Conservation (phyloP, 2,797 vertebrate genomes). For the Morus bassanus region DNA sequence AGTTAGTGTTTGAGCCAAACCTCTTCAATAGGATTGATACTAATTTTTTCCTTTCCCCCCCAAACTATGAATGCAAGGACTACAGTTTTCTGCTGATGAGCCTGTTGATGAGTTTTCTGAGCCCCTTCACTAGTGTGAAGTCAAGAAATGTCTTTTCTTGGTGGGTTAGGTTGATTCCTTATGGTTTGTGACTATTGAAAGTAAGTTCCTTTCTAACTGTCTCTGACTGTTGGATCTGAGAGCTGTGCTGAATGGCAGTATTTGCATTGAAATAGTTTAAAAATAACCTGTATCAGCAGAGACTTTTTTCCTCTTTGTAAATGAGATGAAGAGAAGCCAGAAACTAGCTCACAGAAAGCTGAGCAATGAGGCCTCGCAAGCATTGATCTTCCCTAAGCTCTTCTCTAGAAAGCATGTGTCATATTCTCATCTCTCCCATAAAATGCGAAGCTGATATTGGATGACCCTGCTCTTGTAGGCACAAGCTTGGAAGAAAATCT, state of each 20-base stretch:
- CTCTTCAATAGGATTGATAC: not conserved
- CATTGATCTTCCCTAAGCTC: not conserved
- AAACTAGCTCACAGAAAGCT: not conserved
- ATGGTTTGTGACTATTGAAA: not conserved
- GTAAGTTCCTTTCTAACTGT: not conserved
- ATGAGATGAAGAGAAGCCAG: not conserved
- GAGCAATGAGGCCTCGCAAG: not conserved
- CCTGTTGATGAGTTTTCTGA: not conserved
- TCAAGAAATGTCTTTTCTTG: not conserved
- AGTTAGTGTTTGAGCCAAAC: not conserved
- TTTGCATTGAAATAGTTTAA: not conserved
- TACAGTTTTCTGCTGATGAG: not conserved
- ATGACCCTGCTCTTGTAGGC: not conserved
- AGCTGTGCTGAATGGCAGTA: not conserved
- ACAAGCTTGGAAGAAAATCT: not conserved
- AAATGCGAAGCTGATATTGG: not conserved
- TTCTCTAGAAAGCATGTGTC: not conserved
- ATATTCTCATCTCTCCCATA: not conserved
- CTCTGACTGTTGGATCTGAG: not conserved
- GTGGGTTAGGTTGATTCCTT: not conserved
- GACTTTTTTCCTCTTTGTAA: not conserved
- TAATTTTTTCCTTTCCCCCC: not conserved
- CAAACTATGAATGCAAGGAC: fast-evolving
- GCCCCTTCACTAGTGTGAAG: not conserved
- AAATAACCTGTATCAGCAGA: not conserved